Evolutionary conservation across 2,113 vertebrate genomes (phyloP).

Genomic region (Mastomys natalensis): DNA sequence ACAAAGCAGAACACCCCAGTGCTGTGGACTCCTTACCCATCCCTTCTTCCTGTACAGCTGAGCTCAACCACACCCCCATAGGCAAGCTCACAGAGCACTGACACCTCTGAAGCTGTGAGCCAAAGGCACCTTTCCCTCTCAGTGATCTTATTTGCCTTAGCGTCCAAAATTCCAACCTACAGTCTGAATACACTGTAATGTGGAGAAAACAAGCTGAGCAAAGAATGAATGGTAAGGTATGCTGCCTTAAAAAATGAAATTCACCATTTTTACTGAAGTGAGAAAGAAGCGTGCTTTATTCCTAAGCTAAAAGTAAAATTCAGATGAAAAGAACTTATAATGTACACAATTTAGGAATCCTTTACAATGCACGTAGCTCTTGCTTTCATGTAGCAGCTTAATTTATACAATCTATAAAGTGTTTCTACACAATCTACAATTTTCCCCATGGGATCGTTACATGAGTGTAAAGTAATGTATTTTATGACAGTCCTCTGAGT

Average conservation of each 20-base stretch:
- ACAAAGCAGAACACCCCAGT: not conserved
- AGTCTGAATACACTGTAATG: not conserved
- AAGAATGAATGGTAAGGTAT: not conserved
- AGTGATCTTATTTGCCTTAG: not conserved
- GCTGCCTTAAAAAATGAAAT: not conserved
- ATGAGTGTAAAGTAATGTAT: not conserved
- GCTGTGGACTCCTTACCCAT: not conserved
- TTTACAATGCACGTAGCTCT: constrained; percentile 56
- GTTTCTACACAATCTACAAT: constrained; percentile 27
- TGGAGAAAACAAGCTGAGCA: constrained; percentile 24
- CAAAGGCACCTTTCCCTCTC: not conserved
- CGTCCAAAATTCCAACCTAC: not conserved
- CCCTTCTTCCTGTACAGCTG: not conserved
- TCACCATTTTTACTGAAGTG: constrained; percentile 3
- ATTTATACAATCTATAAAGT: constrained; percentile 37
- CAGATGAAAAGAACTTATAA: constrained; percentile 5
- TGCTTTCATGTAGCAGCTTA: constrained; percentile 30
- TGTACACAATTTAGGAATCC: constrained; percentile 14
- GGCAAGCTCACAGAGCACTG: not conserved
- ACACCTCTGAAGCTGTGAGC: not conserved
- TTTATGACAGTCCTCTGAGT: not conserved
- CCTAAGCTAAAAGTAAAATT: constrained; percentile 52
- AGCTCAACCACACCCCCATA: not conserved
- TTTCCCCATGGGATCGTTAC: not conserved
- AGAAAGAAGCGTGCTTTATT: constrained; percentile 34